phyloP scores from a whole-genome alignment of 2,113 vertebrate genomes.

The Meleagris gallopavo region DNA sequence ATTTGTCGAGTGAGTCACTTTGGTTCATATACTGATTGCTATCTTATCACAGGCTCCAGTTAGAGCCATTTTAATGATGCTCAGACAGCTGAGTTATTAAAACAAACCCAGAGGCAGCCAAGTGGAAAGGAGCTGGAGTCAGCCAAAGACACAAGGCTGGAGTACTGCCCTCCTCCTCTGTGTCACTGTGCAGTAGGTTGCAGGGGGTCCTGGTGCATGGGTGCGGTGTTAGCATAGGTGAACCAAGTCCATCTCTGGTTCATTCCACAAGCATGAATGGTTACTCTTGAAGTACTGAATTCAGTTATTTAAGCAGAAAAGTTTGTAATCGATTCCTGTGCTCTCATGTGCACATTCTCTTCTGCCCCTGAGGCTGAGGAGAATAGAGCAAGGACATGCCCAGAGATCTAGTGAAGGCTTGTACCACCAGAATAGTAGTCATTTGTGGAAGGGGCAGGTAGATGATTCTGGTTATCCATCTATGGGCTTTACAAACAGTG shows the following conservation, averaged over 20 bases:
- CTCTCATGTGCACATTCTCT: not conserved
- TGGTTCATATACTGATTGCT: not conserved
- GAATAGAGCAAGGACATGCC: not conserved
- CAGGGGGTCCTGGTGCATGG: not conserved
- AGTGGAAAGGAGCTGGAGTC: not conserved
- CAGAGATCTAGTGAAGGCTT: not conserved
- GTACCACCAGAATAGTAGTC: not conserved
- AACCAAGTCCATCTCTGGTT: not conserved
- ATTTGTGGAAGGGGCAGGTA: not conserved
- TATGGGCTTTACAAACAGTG: not conserved
- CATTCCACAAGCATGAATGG: not conserved
- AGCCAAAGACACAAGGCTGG: not conserved
- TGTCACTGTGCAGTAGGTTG: fast-evolving
- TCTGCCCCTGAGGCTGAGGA: not conserved
- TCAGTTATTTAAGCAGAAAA: not conserved
- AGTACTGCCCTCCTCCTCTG: not conserved
- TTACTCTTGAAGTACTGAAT: not conserved
- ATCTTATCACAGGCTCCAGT: not conserved
- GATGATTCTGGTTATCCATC: not conserved
- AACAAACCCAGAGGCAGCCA: not conserved
- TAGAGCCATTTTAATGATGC: constrained; percentile 18
- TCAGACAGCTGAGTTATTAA: constrained; percentile 12
- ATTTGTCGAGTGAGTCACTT: not conserved
- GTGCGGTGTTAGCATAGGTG: not conserved
- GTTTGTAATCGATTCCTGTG: not conserved